Evolutionary conservation across 2,113 vertebrate species (phyloP), one percentile per base, ranked within the genome.

Genomic region (Nerophis ophidion): DNA sequence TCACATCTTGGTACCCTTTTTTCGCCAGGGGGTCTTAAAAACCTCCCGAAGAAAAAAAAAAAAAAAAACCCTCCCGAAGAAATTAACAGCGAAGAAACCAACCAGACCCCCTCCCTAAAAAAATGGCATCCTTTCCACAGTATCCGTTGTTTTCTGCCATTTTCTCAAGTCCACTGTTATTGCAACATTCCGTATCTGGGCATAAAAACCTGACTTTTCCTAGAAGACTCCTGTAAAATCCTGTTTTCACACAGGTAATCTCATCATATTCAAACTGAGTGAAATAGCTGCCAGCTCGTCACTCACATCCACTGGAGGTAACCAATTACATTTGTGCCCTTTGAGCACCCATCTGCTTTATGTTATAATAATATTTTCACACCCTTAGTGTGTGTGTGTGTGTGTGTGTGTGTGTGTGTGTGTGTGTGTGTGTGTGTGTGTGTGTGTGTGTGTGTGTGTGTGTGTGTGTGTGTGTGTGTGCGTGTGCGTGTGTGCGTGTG

Each of bases 321-420:
- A 71, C 65, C 68, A 79, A 80, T 80, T 65, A 73, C 68, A 82
- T 61, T 59, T 78, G 84, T 79, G 79, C 77, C 81, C 79, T 87
- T 82, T 83, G 67, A 75, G 75, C 56, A 80, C 64, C 68, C 70
- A 68, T 71, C 75, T 64, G 64, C 68, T 76, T 81, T 71, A 68
- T 63, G 51, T 7, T 57, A 71, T 74, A 67, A 84, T 74, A 74
- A 67, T 57, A 70, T 76, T 84, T 81, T 81, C 74, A 61, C 61
- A 75, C 75, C 51, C 53, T 14, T 14, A 19, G 11, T 1, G 14
- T 38, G 67, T 44, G 40, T 44, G 40, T 42, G 40, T 42, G 40
- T 42, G 40, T 42, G 40, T 42, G 40, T 42, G 40, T 42, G 40
- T 42, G 40, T 26, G 19, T 26, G 19, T 26, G 26, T 26, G 2